Evolutionary conservation across 2,797 vertebrate genomes (phyloP).

Genomic region (Pyrocephalus nanus): DNA sequence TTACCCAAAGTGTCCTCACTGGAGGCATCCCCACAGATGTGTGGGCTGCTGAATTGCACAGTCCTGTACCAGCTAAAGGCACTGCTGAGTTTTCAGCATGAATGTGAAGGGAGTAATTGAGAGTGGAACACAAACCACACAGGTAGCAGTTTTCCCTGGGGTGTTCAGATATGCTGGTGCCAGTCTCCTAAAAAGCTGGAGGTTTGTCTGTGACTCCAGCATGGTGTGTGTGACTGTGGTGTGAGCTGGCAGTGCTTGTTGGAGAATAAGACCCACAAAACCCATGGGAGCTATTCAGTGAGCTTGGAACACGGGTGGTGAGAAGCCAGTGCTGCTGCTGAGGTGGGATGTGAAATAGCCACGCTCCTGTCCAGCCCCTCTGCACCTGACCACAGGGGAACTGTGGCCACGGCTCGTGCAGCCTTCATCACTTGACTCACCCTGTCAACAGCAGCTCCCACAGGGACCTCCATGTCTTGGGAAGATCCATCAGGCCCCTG

Average conservation of each 20-base stretch:
- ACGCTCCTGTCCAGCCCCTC: background rate
- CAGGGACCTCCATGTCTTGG: rapidly evolving
- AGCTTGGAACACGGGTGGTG: rapidly evolving
- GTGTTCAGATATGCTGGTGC: background rate
- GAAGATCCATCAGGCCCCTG: background rate
- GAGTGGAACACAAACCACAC: background rate
- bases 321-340: background rate
- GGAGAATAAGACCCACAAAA: background rate
- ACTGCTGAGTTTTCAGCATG: rapidly evolving
- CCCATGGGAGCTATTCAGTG: rapidly evolving
- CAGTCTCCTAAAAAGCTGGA: background rate
- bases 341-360: rapidly evolving
- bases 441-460: background rate
- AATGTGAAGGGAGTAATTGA: background rate
- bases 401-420: background rate
- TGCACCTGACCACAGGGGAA: rapidly evolving
- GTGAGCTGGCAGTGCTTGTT: background rate
- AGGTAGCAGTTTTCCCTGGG: background rate
- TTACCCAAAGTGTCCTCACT: background rate
- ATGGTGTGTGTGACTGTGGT: rapidly evolving
- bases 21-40: background rate
- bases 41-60: background rate
- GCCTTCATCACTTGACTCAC: rapidly evolving
- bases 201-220: background rate
- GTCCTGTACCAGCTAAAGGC: background rate